Evolutionary conservation across 1,140 invertebrate genomes (phyloP).

Genomic region (Anadara kagoshimensis): DNA sequence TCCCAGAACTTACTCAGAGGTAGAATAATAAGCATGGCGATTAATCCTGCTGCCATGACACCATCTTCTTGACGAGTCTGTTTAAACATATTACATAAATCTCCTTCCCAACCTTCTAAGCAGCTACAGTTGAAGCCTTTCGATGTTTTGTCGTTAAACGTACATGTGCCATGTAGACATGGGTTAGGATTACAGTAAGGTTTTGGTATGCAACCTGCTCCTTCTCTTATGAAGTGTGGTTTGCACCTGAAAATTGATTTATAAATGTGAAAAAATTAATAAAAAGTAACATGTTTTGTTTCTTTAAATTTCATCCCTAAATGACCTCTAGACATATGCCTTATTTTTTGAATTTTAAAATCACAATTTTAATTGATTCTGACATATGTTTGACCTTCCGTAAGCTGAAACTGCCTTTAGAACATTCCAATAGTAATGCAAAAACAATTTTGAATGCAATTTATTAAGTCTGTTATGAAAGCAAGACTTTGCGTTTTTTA

Average conservation of each 20-base stretch:
- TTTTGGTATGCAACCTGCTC: constrained; percentile 14
- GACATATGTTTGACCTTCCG: no score
- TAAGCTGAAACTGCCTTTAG: no score
- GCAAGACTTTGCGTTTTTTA: no score
- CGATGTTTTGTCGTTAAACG: constrained; percentile 12
- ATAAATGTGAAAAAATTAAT: no score
- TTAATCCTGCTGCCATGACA: neutral
- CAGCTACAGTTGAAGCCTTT: constrained; percentile 70
- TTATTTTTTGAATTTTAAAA: no score
- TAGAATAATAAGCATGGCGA: constrained; percentile 1
- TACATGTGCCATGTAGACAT: constrained; percentile 58
- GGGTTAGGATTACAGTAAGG: constrained; percentile 40
- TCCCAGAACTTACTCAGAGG: neutral
- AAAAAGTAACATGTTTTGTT: no score
- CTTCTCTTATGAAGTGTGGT: constrained; percentile 1
- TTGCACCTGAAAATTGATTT: constrained; percentile 56
- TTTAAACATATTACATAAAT: constrained; percentile 84
- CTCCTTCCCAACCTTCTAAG: constrained; percentile 91
- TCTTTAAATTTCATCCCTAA: no score
- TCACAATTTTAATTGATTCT: no score
- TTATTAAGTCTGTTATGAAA: no score
- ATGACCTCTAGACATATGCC: no score
- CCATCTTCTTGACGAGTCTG: neutral
- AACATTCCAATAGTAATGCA: no score
- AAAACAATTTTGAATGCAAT: no score